Conservation (phyloP, 2,888 invertebrate genomes). For the Macropis europaea region DNA sequence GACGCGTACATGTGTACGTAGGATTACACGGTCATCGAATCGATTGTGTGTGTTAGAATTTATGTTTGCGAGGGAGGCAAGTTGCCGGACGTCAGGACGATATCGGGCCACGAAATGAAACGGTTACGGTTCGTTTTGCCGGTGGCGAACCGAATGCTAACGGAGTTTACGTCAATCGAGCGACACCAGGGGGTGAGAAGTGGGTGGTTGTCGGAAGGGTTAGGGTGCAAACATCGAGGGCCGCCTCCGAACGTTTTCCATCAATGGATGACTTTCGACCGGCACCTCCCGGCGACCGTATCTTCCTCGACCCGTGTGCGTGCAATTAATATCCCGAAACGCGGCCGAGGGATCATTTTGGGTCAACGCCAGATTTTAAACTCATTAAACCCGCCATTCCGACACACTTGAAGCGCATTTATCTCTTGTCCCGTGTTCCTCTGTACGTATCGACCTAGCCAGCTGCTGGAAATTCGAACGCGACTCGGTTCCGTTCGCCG, state of each 20-base stretch:
- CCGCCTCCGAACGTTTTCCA: constrained; percentile 27
- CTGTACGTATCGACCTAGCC: constrained; percentile 10
- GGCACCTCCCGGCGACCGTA: too few species aligned
- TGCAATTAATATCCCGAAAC: constrained; percentile 35
- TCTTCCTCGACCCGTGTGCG: constrained; percentile 5
- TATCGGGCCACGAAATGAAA: constrained; percentile 39
- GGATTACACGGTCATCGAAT: constrained; percentile 32
- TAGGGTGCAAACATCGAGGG: constrained; percentile 20
- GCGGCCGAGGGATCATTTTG: constrained; percentile 31
- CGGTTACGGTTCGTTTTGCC: constrained; percentile 52
- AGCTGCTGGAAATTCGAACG: constrained; percentile 2
- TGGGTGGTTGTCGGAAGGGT: neutral
- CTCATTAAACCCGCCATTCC: constrained; percentile 39
- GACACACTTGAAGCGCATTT: constrained; percentile 36
- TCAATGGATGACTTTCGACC: too few species aligned
- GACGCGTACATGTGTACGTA: constrained; percentile 34
- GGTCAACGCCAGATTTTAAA: constrained; percentile 51
- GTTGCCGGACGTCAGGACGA: constrained; percentile 39
- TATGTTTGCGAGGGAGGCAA: constrained; percentile 40
- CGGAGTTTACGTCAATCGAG: constrained; percentile 22
- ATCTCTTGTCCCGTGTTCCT: constrained; percentile 17
- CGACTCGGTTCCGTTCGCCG: neutral
- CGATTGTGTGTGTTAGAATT: constrained; percentile 39
- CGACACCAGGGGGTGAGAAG: neutral
- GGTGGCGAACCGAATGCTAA: constrained; percentile 22